These are phyloP conservation scores for Carposina sasakii DNA, from an alignment of 1,140 invertebrate genomes.

Conservation along the genomic window DNA sequence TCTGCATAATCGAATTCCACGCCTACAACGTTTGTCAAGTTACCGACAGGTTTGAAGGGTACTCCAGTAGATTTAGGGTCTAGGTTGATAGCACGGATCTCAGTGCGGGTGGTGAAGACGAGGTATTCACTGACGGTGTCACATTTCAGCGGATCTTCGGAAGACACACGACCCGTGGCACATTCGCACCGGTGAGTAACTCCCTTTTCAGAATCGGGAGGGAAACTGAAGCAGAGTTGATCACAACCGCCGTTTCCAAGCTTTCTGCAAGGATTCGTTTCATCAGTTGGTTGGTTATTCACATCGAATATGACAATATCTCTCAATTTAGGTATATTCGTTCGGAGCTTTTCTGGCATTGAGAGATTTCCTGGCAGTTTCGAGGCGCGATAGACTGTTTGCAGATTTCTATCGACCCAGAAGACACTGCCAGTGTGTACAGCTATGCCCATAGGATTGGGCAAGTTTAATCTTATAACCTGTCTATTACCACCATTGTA, in stretches of 20 bases:
- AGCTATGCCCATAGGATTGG: conserved; percentile 96
- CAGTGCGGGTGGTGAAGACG: conserved; percentile 92
- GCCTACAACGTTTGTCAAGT: conserved; percentile 96
- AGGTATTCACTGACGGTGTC: conserved; percentile 87
- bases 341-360: conserved; percentile 80
- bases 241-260: conserved; percentile 89
- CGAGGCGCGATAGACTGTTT: conserved; percentile 89
- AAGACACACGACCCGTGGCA: conserved; percentile 84
- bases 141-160: conserved; percentile 79
- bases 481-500: conserved; percentile 85
- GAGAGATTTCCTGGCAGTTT: conserved; percentile 83
- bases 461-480: conserved; percentile 90
- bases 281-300: conserved; percentile 87
- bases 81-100: conserved; percentile 89
- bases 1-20: conserved; percentile 96
- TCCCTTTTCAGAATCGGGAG: conserved; percentile 73
- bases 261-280: conserved; percentile 84
- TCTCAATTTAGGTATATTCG: conserved; percentile 86
- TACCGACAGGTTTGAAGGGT: conserved; percentile 90
- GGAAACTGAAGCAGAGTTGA: conserved; percentile 96
- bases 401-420: conserved; percentile 96
- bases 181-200: conserved; percentile 89
- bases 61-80: conserved; percentile 85
- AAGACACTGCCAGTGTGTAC: conserved; percentile 89
- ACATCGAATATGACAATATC: conserved; percentile 94